phyloP scores from a whole-genome alignment of 2,797 vertebrate species.

The Fringilla coelebs region DNA sequence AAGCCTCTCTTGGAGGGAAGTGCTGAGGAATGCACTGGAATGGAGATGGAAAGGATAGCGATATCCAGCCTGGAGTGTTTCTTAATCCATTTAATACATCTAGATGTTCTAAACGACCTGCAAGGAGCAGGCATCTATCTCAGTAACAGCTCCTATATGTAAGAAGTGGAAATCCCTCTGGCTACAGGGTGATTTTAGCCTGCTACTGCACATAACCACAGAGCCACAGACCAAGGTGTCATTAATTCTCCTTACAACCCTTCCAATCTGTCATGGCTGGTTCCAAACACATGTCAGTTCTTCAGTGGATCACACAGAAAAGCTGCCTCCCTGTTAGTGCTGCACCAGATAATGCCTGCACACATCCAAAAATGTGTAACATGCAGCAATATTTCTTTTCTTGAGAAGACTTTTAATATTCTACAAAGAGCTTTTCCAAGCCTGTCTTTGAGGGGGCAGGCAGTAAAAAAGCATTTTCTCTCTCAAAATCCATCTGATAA shows the following conservation, averaged over 20 bases:
- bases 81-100: neutral
- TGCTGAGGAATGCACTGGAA: neutral
- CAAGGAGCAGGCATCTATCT: neutral
- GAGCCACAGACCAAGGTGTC: accelerated
- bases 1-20: neutral
- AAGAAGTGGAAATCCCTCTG: neutral
- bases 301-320: neutral
- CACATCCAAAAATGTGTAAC: neutral
- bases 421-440: neutral
- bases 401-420: neutral
- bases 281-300: neutral
- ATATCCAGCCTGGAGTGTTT: neutral
- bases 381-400: neutral
- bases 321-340: neutral
- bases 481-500: neutral
- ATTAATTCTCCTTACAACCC: neutral
- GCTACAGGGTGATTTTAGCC: neutral
- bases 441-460: neutral
- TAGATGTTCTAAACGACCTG: neutral
- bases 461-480: neutral
- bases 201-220: neutral
- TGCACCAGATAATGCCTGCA: neutral
- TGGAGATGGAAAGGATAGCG: neutral
- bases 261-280: neutral
- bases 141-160: neutral